A percentile compares a stretch with the other conserved stretches of the same genome.
Conservation (phyloP, 2,113 vertebrate genomes). For the Lepus europaeus region DNA sequence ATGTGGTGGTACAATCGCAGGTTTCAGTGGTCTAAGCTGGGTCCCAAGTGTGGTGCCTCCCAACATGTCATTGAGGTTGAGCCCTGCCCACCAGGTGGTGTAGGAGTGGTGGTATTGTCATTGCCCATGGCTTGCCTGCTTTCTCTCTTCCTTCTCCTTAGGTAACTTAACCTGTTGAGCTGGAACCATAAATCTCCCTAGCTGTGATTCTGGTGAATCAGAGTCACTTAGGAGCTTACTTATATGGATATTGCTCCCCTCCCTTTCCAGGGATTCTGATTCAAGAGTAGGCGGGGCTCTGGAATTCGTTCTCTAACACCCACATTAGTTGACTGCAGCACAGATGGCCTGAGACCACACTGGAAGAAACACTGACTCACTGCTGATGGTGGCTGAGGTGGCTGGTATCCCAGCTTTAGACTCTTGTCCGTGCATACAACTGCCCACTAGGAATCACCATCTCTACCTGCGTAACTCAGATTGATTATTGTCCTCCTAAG, state of each 20-base stretch:
- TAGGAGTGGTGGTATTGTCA: not conserved
- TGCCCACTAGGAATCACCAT: not conserved
- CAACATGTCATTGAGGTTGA: not conserved
- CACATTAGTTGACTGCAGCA: slow-evolving; percentile 67
- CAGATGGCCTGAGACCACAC: slow-evolving; percentile 67
- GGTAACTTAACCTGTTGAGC: not conserved
- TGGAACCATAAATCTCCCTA: not conserved
- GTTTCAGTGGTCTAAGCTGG: not conserved
- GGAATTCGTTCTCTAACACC: slow-evolving; percentile 27
- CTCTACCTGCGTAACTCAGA: not conserved
- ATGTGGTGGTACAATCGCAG: too few relatives aligned
- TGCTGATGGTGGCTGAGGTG: slow-evolving; percentile 13
- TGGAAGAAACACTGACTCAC: slow-evolving; percentile 76
- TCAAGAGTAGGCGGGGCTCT: not conserved
- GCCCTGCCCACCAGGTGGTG: not conserved
- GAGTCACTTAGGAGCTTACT: not conserved
- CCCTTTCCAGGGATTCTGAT: not conserved
- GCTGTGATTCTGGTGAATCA: not conserved
- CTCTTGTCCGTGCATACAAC: not conserved
- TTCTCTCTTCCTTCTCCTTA: not conserved
- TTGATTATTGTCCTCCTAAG: not conserved
- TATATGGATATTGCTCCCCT: not conserved
- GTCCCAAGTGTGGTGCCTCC: not conserved
- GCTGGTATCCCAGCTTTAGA: slow-evolving; percentile 46
- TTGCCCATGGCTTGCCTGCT: not conserved